phyloP scores from a whole-genome alignment of 92 coral and sea anemone species.

The Pocillopora grandis region DNA sequence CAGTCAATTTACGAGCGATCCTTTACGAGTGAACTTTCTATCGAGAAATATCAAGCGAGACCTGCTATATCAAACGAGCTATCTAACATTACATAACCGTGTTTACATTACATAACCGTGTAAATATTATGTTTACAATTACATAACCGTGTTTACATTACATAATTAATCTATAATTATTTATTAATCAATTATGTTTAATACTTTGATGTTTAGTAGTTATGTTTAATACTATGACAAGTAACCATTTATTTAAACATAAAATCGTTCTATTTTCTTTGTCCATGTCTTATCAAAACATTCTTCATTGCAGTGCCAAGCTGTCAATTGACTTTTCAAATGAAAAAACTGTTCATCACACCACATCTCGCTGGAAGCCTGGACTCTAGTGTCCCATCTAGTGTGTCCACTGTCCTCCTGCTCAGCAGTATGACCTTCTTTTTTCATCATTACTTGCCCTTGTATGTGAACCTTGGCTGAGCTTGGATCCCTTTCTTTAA shows the following conservation, averaged over 20 bases:
- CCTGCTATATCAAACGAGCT: no score
- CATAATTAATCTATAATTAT: no score
- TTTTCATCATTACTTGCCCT: slow-evolving; percentile 50
- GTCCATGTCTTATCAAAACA: slow-evolving; percentile 75
- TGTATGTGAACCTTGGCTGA: slow-evolving; percentile 58
- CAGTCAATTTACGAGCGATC: no score
- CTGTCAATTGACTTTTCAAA: slow-evolving; percentile 31
- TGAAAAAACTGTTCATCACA: slow-evolving; percentile 66
- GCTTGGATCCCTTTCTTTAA: slow-evolving; percentile 56
- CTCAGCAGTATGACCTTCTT: slow-evolving; percentile 39
- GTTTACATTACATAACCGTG: no score
- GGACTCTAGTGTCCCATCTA: slow-evolving; percentile 60
- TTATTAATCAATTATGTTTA: no score
- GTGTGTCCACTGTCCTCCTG: neutral
- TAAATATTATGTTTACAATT: no score
- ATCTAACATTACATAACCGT: no score
- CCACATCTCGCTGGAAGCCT: slow-evolving; percentile 61
- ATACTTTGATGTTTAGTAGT: no score
- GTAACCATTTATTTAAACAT: neutral
- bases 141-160: no score
- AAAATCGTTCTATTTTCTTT: slow-evolving; percentile 45
- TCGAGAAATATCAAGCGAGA: no score
- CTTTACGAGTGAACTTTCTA: no score
- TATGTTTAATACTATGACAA: no score
- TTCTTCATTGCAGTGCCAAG: slow-evolving; percentile 44